A percentile compares a stretch with the other conserved stretches of the same genome.
These are phyloP conservation scores for Prunella himalayana DNA, from an alignment of 2,113 vertebrate genomes.

Conservation along the genomic window DNA sequence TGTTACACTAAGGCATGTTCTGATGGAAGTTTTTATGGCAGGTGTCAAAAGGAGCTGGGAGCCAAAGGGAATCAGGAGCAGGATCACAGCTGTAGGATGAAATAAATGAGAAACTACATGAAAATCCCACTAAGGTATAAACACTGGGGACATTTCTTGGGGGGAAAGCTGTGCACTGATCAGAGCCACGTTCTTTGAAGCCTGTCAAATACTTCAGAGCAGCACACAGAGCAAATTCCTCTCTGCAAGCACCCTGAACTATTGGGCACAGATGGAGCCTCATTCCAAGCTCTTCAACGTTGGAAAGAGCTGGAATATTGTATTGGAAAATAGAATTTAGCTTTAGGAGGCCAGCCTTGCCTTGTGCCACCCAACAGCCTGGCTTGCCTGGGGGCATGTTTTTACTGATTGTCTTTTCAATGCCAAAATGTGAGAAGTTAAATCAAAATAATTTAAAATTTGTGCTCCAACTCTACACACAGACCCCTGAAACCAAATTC, in stretches of 20 bases:
- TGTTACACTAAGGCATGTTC: conserved; percentile 8
- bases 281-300: rapidly evolving
- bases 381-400: neutral
- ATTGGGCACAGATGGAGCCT: neutral
- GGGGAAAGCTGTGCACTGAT: neutral
- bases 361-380: neutral
- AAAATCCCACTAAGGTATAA: conserved; percentile 35
- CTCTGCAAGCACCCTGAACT: neutral
- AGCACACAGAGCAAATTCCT: neutral
- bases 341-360: neutral
- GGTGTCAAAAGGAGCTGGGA: conserved; percentile 34
- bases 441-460: neutral
- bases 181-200: neutral
- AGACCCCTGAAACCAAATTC: neutral
- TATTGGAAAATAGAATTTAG: neutral
- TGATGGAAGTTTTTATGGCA: conserved; percentile 58
- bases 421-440: neutral
- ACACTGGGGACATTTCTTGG: neutral
- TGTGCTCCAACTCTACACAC: neutral
- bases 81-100: conserved; percentile 9
- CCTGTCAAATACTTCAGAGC: neutral
- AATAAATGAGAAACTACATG: conserved; percentile 27
- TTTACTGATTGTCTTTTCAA: neutral
- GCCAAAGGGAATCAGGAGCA: conserved; percentile 35
- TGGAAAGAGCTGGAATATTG: neutral